Evolutionary conservation across 2,888 invertebrate species (phyloP), one percentile per base, ranked within the genome.

Genomic region (Drosophila mimica): DNA sequence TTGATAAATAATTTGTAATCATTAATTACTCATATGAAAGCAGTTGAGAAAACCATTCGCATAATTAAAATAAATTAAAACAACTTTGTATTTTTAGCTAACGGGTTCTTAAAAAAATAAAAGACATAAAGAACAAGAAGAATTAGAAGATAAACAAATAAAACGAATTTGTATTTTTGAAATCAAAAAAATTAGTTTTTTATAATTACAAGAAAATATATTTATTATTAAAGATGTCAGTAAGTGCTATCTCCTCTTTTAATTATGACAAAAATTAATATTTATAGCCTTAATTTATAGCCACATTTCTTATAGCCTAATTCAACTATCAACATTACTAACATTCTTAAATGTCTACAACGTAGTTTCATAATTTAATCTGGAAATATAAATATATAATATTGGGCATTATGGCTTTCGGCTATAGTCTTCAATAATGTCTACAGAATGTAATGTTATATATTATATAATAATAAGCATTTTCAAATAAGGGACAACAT

Each of bases 101-200:
- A 40, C 6, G 15, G 7, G 15, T 2, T 13, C 36, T 6, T 0
- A 7, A 15, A 15, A 36, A 34, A 6, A 15, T 36, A 15, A 5
- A 15, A 7, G 6, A 15, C 6, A 6, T 15, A 3, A 36, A 36
- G 3, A 40, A 6, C 5, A n/a, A 43, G n/a, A 5, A n/a, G n/a
- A 11, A 11, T 43, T 5, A 40, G n/a, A n/a, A 2, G 0, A 15
- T 0, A 40, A 40, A n/a, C 13, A 40, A n/a, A 11, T 5, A n/a
- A 11, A n/a, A 40, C n/a, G n/a, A n/a, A n/a, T n/a, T n/a, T 0
- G 2, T 5, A n/a, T 40, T n/a, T n/a, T 11, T 4, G 20, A 20
- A 13, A 20, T 20, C 7, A 46, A 13, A 20, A 20, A 20, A 46
- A 13, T 0, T 13, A 7, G 9, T 20, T 43, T 0, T 13, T 43